Percentiles rank a stretch among this genome's conserved stretches.
These are phyloP conservation scores for Nymphalis io DNA, from an alignment of 1,140 invertebrate genomes.

Conservation along the genomic window DNA sequence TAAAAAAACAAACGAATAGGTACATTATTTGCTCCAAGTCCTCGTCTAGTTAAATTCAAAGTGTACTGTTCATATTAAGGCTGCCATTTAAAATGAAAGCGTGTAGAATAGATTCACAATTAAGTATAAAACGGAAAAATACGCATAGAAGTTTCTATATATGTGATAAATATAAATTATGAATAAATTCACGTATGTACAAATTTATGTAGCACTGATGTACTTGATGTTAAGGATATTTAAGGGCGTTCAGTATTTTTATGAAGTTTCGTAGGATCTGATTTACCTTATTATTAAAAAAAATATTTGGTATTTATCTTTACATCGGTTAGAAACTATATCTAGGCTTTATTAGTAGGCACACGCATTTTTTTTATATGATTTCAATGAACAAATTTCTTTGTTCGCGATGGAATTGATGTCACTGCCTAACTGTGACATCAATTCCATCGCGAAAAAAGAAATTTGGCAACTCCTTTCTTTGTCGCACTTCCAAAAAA, in stretches of 20 bases:
- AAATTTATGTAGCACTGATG: conserved; percentile 47
- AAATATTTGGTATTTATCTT: background rate
- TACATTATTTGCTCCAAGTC: conserved; percentile 16
- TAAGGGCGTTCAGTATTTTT: conserved; percentile 30
- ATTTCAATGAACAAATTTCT: too few species aligned
- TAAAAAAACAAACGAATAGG: background rate
- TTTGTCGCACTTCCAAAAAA: too few species aligned
- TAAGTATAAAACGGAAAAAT: conserved; percentile 39
- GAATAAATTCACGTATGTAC: conserved; percentile 45
- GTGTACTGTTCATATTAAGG: conserved; percentile 28
- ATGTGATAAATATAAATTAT: conserved; percentile 46
- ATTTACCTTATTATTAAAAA: conserved; percentile 8
- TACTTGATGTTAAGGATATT: conserved; percentile 35
- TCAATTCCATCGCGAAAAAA: too few species aligned
- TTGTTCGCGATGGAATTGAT: too few species aligned
- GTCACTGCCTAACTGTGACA: too few species aligned
- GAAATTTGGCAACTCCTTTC: too few species aligned
- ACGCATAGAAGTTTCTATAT: conserved; percentile 43
- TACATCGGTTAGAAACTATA: background rate
- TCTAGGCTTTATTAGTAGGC: too few species aligned
- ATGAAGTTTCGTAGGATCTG: conserved; percentile 37
- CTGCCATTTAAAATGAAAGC: conserved; percentile 41
- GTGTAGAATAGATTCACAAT: conserved; percentile 33
- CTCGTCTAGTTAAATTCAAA: conserved; percentile 10
- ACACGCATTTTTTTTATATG: too few species aligned